Conservation (phyloP, 1,140 invertebrate species). For the Prorops nasuta region DNA sequence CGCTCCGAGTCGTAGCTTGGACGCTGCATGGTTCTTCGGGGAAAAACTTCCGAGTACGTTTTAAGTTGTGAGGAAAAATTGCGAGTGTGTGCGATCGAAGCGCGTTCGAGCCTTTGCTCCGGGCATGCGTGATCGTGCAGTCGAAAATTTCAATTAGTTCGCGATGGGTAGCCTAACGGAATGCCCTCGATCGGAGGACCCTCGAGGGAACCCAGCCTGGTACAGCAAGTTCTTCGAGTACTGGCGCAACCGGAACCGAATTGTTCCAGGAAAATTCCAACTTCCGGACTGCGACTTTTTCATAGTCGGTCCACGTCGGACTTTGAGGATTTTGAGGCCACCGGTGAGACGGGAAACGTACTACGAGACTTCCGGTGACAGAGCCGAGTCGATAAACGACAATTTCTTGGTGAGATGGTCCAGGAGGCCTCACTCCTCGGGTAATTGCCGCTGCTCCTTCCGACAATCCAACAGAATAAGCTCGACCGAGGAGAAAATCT, state of each 20-base stretch:
- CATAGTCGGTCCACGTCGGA: constrained; percentile 40
- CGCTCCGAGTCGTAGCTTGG: no score
- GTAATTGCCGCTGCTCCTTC: constrained; percentile 50
- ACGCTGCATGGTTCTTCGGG: no score
- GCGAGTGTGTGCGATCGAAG: no score
- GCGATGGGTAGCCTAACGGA: no score
- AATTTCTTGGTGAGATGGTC: constrained; percentile 50
- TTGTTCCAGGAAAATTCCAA: constrained; percentile 41
- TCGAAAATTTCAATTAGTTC: no score
- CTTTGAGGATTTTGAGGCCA: constrained; percentile 41
- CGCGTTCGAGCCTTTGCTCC: no score
- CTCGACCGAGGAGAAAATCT: constrained; percentile 36
- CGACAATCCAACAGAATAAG: constrained; percentile 35
- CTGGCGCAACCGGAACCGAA: constrained; percentile 40
- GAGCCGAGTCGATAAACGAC: constrained; percentile 46
- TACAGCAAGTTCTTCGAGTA: constrained; percentile 40
- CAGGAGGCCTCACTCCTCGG: constrained; percentile 43
- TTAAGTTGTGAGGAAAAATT: no score
- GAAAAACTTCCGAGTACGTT: no score
- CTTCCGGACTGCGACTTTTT: constrained; percentile 50
- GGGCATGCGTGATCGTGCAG: no score
- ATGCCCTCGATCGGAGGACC: constrained; percentile 21
- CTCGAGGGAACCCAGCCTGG: constrained; percentile 28
- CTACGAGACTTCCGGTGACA: constrained; percentile 36
- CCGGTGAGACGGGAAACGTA: constrained; percentile 29